Evolutionary conservation across 2,113 vertebrate genomes (phyloP).

Genomic region (Pseudorhombus dupliciocellatus): DNA sequence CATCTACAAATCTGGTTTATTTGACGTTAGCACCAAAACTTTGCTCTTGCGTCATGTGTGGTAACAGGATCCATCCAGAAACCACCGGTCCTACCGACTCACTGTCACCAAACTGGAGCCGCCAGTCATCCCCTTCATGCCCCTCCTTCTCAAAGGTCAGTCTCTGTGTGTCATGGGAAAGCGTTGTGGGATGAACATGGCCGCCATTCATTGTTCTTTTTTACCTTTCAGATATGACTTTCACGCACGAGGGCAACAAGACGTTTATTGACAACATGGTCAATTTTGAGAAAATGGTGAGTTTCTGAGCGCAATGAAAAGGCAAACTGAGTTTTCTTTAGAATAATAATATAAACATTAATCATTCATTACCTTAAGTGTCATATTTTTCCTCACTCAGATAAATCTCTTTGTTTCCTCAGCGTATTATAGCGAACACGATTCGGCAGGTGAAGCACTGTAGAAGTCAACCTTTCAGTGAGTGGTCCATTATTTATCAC

Average conservation of each 20-base stretch:
- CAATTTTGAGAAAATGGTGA: slow-evolving; percentile 99
- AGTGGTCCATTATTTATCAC: slow-evolving; percentile 70
- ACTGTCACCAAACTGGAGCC: slow-evolving; percentile 96
- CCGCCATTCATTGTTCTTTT: background rate
- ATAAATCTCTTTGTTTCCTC: slow-evolving; percentile 49
- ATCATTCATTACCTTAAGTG: too few species aligned
- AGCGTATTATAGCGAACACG: slow-evolving; percentile 97
- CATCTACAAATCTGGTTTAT: too few species aligned
- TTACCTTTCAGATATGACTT: slow-evolving; percentile 92
- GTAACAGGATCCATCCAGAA: slow-evolving; percentile 94
- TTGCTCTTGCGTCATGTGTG: slow-evolving; percentile 9
- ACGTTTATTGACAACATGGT: slow-evolving; percentile 94
- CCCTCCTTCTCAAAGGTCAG: slow-evolving; percentile 97
- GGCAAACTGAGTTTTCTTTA: too few species aligned
- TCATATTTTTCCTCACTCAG: background rate
- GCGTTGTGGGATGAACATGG: background rate
- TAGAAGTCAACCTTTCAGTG: slow-evolving; percentile 96
- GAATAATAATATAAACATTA: too few species aligned
- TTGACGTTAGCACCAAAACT: too few species aligned
- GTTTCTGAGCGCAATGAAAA: slow-evolving; percentile 54
- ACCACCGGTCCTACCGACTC: slow-evolving; percentile 94
- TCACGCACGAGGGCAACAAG: slow-evolving; percentile 98
- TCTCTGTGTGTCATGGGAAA: background rate
- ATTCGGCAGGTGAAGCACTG: slow-evolving; percentile 93
- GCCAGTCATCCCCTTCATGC: slow-evolving; percentile 98